These are phyloP conservation scores for Heliothis peltigera DNA, from an alignment of 2,888 invertebrate species.

Conservation along the genomic window DNA sequence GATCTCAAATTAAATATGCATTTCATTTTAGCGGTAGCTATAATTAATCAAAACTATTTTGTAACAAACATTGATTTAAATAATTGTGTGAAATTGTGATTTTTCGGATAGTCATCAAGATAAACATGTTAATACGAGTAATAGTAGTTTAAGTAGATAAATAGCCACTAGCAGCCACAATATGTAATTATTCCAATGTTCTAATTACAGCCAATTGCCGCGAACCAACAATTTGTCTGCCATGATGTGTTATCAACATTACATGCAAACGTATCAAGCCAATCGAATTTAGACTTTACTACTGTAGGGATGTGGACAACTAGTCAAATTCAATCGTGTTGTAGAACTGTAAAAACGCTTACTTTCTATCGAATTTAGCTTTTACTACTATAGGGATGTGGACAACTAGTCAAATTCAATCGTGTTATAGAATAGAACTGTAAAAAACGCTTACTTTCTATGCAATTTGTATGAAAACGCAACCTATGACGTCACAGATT, in stretches of 20 bases:
- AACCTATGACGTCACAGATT: too few species aligned
- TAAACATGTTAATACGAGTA: constrained; percentile 15
- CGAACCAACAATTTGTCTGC: constrained; percentile 46
- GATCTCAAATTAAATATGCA: constrained; percentile 39
- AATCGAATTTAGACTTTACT: constrained; percentile 28
- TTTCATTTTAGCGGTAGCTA: constrained; percentile 30
- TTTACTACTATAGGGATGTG: too few species aligned
- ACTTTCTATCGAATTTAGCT: too few species aligned
- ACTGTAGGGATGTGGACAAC: too few species aligned
- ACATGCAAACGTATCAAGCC: constrained; percentile 31
- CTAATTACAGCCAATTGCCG: constrained; percentile 48
- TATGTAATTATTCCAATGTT: constrained; percentile 47
- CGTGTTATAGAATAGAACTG: too few species aligned
- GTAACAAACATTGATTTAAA: constrained; percentile 34
- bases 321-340: too few species aligned
- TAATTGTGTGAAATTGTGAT: constrained; percentile 58
- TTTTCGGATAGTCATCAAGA: constrained; percentile 40
- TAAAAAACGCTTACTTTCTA: too few species aligned
- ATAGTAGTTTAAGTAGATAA: constrained; percentile 28
- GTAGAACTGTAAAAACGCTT: too few species aligned
- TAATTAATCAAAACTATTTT: constrained; percentile 25
- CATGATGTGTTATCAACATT: constrained; percentile 48
- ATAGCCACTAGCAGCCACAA: constrained; percentile 9
- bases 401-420: too few species aligned
- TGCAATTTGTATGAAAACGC: too few species aligned